phyloP scores from a whole-genome alignment of 37 sponge, comb jelly and placozoan genomes.

The Haliclona indistincta region DNA sequence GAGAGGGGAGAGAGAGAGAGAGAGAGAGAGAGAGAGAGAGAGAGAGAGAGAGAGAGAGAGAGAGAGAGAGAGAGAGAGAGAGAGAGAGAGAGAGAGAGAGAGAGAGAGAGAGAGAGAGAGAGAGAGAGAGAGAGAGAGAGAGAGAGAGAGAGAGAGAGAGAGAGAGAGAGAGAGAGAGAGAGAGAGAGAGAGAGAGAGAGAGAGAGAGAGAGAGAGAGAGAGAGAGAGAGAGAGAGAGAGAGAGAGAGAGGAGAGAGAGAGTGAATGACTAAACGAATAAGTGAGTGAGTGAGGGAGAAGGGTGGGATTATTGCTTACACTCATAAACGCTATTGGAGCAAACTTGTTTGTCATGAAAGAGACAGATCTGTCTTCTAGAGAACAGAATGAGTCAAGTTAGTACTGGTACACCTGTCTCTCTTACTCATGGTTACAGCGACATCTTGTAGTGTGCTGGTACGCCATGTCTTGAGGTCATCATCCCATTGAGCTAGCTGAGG shows the following conservation, averaged over 20 bases:
- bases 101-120: too few relatives aligned
- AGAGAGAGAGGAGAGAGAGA: not conserved
- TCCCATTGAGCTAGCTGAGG: conserved; percentile 87
- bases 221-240: conserved; percentile 7
- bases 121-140: not conserved
- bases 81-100: not conserved
- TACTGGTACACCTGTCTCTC: not conserved
- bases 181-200: not conserved
- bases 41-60: too few relatives aligned
- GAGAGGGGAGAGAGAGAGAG: too few relatives aligned
- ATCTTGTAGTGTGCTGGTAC: conserved; percentile 59
- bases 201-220: not conserved
- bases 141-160: not conserved
- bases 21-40: too few relatives aligned
- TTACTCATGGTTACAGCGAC: conserved; percentile 54
- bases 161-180: not conserved
- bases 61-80: not conserved
- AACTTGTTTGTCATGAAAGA: conserved; percentile 47
- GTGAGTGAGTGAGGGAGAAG: not conserved
- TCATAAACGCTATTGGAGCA: conserved; percentile 62
- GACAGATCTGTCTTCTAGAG: conserved; percentile 37
- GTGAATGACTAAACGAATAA: not conserved
- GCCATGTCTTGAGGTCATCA: conserved; percentile 56
- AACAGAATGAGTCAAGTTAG: not conserved
- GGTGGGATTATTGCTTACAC: conserved; percentile 28